phyloP scores from a whole-genome alignment of 2,888 invertebrate genomes.

The Noctua comes region DNA sequence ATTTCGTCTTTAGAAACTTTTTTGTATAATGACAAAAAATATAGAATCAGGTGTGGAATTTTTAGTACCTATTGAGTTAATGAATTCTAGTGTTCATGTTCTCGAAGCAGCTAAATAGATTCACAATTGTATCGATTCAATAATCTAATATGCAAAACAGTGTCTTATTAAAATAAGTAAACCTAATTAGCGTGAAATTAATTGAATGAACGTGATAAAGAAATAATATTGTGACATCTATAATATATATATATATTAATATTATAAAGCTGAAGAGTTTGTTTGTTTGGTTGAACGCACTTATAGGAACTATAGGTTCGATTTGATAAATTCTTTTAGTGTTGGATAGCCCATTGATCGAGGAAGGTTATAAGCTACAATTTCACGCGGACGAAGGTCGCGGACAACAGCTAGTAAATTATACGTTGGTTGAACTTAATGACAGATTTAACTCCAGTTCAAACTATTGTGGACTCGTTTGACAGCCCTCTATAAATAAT shows the following conservation, averaged over 20 bases:
- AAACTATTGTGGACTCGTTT: neutral
- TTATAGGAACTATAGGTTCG: too few relatives aligned
- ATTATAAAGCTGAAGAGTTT: too few relatives aligned
- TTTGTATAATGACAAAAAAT: neutral
- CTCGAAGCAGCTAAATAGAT: neutral
- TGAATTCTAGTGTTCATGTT: neutral
- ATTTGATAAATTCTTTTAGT: too few relatives aligned
- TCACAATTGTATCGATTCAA: slow-evolving; percentile 5
- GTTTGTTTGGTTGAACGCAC: too few relatives aligned
- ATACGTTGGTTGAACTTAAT: neutral
- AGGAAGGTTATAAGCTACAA: too few relatives aligned
- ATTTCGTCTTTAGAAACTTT: neutral
- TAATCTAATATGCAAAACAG: slow-evolving; percentile 37
- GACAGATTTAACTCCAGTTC: slow-evolving; percentile 6
- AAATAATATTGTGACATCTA: slow-evolving; percentile 33
- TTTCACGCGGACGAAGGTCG: too few relatives aligned
- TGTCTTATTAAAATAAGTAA: slow-evolving; percentile 36
- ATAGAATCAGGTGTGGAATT: too few relatives aligned
- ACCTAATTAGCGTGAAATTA: slow-evolving; percentile 49
- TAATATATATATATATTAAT: too few relatives aligned
- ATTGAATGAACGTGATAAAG: slow-evolving; percentile 21
- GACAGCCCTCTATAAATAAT: neutral
- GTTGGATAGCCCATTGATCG: too few relatives aligned
- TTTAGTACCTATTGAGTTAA: neutral
- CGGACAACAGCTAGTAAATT: slow-evolving; percentile 7